Conservation (phyloP, 2,888 invertebrate species). For the Lymantria monacha region DNA sequence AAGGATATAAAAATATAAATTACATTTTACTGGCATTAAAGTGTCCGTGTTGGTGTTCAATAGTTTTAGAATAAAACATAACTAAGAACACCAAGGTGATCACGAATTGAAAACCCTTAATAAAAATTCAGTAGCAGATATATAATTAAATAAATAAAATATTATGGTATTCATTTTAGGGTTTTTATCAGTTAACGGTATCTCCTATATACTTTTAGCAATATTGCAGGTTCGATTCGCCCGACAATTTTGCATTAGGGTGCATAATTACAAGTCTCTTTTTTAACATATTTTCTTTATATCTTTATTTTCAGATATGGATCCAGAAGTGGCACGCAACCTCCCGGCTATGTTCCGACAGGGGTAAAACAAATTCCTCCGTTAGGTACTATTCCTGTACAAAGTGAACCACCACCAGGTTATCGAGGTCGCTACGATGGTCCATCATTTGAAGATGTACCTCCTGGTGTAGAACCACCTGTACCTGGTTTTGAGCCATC, state of each 20-base stretch:
- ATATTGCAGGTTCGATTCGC: constrained; percentile 49
- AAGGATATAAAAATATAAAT: no score
- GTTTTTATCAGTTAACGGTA: no score
- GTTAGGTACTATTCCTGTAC: constrained; percentile 51
- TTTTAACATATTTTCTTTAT: background rate
- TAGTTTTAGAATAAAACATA: no score
- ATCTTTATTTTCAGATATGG: constrained; percentile 66
- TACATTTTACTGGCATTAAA: no score
- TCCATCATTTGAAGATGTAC: constrained; percentile 80
- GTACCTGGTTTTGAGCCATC: constrained; percentile 84
- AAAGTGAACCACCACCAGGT: constrained; percentile 58
- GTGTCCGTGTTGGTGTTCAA: no score
- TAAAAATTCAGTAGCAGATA: no score
- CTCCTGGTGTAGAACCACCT: constrained; percentile 84
- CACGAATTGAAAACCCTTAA: no score
- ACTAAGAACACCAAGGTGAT: no score
- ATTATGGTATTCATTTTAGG: no score
- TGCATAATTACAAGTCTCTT: background rate
- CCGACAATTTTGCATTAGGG: constrained; percentile 32
- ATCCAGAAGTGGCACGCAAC: constrained; percentile 59
- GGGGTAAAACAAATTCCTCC: constrained; percentile 61
- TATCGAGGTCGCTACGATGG: constrained; percentile 70
- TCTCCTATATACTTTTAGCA: background rate
- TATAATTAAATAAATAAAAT: no score
- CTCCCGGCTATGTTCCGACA: constrained; percentile 59